Percentiles rank a stretch among this genome's conserved stretches.
These are phyloP conservation scores for Epirrita christyi DNA, from an alignment of 2,888 invertebrate genomes.

Conservation along the genomic window DNA sequence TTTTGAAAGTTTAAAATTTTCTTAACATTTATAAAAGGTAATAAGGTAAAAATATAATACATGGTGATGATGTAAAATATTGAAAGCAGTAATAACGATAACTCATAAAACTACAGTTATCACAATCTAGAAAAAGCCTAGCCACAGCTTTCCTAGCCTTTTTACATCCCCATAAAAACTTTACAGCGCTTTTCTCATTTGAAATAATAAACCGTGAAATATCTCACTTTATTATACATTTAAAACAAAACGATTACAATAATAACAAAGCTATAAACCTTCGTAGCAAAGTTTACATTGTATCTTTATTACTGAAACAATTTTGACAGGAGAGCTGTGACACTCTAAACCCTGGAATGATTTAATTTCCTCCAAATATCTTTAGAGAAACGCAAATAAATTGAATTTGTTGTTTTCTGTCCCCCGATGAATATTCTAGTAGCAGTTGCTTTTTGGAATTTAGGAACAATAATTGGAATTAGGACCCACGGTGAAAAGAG, in stretches of 20 bases:
- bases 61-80: neutral
- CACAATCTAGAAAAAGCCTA: conserved; percentile 6
- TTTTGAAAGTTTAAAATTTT: too few relatives aligned
- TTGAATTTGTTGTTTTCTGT: conserved; percentile 60
- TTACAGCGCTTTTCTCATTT: conserved; percentile 20
- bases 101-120: conserved; percentile 15
- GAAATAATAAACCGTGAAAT: conserved; percentile 34
- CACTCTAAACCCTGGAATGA: conserved; percentile 54
- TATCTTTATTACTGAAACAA: conserved; percentile 45
- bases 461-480: conserved; percentile 21
- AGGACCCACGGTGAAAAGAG: too few relatives aligned
- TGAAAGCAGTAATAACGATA: conserved; percentile 17
- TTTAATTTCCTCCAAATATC: conserved; percentile 58
- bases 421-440: conserved; percentile 55
- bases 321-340: conserved; percentile 46
- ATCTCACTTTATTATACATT: conserved; percentile 31
- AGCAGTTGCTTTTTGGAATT: conserved; percentile 36
- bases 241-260: conserved; percentile 37
- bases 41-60: neutral
- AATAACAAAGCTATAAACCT: conserved; percentile 41
- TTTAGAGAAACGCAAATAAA: conserved; percentile 57
- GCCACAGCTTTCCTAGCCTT: conserved; percentile 19
- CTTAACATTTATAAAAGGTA: too few relatives aligned
- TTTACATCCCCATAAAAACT: conserved; percentile 24
- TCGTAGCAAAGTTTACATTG: conserved; percentile 31